Evolutionary conservation across 2,113 vertebrate genomes (phyloP).

Genomic region (Mormoops blainvillei): DNA sequence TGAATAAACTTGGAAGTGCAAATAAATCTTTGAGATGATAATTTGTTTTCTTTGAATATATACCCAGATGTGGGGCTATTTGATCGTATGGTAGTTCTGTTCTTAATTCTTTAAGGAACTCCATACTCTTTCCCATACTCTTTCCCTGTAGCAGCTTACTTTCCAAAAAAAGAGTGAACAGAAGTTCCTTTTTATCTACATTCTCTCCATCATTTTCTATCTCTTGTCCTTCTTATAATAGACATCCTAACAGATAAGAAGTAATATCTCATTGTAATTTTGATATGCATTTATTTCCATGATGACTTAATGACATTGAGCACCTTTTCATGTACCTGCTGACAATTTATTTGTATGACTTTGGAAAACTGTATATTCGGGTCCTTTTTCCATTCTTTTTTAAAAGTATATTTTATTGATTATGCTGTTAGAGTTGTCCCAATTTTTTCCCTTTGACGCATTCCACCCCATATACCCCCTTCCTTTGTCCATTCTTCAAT

Average conservation of each 20-base stretch:
- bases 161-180: background rate
- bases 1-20: background rate
- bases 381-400: no score
- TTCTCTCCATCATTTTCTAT: background rate
- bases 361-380: background rate
- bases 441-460: no score
- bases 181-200: background rate
- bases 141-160: background rate
- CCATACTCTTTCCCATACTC: background rate
- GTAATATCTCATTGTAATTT: background rate
- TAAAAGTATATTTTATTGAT: no score
- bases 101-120: background rate
- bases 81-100: background rate
- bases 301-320: background rate
- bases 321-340: background rate
- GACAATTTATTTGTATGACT: background rate
- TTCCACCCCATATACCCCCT: no score
- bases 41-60: background rate
- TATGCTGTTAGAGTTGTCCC: no score
- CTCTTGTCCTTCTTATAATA: background rate
- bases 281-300: background rate
- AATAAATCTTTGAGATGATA: background rate
- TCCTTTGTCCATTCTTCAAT: background rate
- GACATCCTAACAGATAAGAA: background rate
- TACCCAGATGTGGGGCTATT: background rate